Conservation (phyloP, 2,797 vertebrate genomes). For the Premnoplex brunnescens region DNA sequence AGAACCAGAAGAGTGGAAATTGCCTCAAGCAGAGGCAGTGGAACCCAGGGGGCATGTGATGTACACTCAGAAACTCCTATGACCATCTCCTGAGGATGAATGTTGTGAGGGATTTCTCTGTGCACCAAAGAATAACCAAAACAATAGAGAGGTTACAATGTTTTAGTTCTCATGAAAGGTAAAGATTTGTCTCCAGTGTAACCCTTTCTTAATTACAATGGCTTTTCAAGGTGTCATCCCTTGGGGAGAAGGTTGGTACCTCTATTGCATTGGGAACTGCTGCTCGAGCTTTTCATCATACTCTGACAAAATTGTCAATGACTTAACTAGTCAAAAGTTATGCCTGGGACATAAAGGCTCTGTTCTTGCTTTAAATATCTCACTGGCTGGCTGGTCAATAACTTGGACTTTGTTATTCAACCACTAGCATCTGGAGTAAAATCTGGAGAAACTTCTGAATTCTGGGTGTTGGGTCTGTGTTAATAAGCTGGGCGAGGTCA, state of each 20-base stretch:
- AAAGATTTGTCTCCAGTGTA: neutral
- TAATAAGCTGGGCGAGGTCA: neutral
- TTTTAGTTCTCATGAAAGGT: neutral
- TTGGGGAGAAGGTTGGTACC: neutral
- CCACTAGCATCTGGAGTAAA: neutral
- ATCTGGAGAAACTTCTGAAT: neutral
- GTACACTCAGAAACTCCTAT: neutral
- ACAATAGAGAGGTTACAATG: neutral
- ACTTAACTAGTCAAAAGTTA: neutral
- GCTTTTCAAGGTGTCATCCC: neutral
- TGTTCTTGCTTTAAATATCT: neutral
- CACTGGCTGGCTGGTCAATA: neutral
- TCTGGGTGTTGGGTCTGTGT: neutral
- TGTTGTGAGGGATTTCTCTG: neutral
- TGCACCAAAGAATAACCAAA: neutral
- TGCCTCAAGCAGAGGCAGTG: neutral
- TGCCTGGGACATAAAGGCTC: neutral
- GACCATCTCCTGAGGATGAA: neutral
- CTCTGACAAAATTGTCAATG: neutral
- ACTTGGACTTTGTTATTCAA: neutral
- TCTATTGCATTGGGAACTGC: neutral
- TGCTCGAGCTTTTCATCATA: neutral
- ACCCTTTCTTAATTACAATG: neutral
- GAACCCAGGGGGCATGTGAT: fast-evolving
- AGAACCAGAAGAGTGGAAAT: neutral